Conservation (phyloP, 1,140 invertebrate genomes). For the Cotesia glomerata region DNA sequence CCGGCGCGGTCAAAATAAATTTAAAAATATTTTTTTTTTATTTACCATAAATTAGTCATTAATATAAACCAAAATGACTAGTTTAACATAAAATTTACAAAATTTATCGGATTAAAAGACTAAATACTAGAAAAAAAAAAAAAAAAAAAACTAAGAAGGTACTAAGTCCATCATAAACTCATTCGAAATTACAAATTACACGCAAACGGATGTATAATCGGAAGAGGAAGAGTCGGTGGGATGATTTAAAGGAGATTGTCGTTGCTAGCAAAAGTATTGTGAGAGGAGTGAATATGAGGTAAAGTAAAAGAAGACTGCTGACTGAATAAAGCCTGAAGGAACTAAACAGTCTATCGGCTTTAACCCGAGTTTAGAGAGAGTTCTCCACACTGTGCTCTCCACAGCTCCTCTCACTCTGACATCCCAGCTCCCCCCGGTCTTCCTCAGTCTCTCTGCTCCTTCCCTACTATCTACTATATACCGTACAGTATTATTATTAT, state of each 20-base stretch:
- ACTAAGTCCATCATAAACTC: conserved; percentile 16
- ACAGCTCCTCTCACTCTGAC: not conserved
- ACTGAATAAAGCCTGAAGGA: conserved; percentile 18
- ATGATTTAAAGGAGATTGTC: conserved; percentile 20
- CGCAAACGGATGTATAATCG: conserved; percentile 19
- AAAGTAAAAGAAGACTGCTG: not conserved
- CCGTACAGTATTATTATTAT: not conserved
- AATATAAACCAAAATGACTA: too few species aligned
- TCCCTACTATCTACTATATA: not conserved
- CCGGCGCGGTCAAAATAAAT: too few species aligned
- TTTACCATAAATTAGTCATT: too few species aligned
- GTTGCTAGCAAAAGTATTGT: not conserved
- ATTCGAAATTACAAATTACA: conserved; percentile 22
- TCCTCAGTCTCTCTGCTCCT: not conserved
- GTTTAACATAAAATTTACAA: too few species aligned
- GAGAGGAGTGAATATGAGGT: not conserved
- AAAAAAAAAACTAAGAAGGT: conserved; percentile 16
- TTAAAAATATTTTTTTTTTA: too few species aligned
- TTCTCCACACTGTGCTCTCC: not conserved
- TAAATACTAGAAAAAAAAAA: not conserved
- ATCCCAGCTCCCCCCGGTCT: conserved; percentile 9
- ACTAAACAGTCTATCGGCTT: conserved; percentile 23
- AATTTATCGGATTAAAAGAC: too few species aligned
- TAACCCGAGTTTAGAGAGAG: conserved; percentile 14
- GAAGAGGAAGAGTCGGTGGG: conserved; percentile 16